A percentile compares a stretch with the other conserved stretches of the same genome.
phyloP scores from a whole-genome alignment of 2,113 vertebrate genomes.

The Fulmarus glacialis region DNA sequence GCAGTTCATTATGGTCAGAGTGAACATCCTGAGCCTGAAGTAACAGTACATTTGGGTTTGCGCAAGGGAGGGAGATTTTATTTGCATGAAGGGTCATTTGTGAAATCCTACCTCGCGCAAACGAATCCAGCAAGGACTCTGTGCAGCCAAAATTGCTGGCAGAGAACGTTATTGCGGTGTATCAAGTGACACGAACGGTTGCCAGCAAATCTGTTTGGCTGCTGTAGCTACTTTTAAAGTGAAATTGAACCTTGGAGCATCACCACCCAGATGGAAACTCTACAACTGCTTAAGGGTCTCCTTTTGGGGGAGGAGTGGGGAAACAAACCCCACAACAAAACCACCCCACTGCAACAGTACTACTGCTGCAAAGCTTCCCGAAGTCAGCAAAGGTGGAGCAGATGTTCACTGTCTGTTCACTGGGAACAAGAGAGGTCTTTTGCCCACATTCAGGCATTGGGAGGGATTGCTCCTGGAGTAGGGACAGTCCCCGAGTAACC shows the following conservation, averaged over 20 bases:
- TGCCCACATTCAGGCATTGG: background rate
- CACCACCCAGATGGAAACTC: background rate
- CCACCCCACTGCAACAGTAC: rapidly evolving
- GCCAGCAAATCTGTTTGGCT: background rate
- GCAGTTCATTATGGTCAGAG: background rate
- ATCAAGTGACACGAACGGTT: background rate
- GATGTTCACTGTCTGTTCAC: background rate
- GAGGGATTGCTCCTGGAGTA: background rate
- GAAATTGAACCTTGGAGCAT: background rate
- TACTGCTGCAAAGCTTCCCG: background rate
- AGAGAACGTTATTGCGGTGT: background rate
- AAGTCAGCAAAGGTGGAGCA: background rate
- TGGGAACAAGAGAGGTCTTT: background rate
- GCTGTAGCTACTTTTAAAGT: background rate
- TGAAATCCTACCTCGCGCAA: background rate
- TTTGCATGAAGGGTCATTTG: background rate
- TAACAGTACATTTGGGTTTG: background rate
- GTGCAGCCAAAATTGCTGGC: background rate
- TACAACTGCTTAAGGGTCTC: background rate
- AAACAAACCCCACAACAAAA: background rate
- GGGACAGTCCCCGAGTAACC: rapidly evolving
- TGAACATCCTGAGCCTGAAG: background rate
- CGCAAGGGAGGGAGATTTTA: background rate
- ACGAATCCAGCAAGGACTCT: rapidly evolving
- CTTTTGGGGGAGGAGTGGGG: background rate